phyloP scores from a whole-genome alignment of 2,888 invertebrate genomes.

The Heliconius sara region DNA sequence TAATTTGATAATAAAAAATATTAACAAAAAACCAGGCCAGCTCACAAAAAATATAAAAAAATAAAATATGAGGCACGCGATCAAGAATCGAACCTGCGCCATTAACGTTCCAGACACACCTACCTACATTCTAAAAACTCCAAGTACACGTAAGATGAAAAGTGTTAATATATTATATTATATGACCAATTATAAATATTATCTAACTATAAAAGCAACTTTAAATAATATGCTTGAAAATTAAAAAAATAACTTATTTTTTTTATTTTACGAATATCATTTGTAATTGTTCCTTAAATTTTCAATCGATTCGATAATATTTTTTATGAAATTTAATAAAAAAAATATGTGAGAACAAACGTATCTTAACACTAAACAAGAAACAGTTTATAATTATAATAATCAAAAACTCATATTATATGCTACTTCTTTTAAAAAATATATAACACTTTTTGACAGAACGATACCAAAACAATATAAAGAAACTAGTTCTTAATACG shows the following conservation, averaged over 20 bases:
- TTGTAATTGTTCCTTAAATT: neutral
- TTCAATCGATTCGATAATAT: neutral
- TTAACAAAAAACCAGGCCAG: slow-evolving; percentile 39
- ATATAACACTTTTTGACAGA: slow-evolving; percentile 19
- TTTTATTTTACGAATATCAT: neutral
- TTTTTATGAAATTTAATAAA: neutral
- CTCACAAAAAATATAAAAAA: slow-evolving; percentile 51
- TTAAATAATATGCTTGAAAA: neutral
- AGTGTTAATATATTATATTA: slow-evolving; percentile 4
- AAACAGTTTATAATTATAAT: neutral
- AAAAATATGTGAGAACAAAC: neutral
- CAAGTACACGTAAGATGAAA: slow-evolving; percentile 53
- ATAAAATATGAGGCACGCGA: slow-evolving; percentile 74
- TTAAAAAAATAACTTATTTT: neutral
- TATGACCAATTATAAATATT: neutral
- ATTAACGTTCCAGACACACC: slow-evolving; percentile 73
- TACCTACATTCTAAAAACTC: slow-evolving; percentile 67
- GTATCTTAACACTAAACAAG: neutral
- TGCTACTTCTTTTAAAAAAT: neutral
- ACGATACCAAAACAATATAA: slow-evolving; percentile 30
- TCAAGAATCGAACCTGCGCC: slow-evolving; percentile 71
- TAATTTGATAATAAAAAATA: slow-evolving; percentile 49
- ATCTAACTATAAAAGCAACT: neutral
- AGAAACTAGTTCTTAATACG: slow-evolving; percentile 30
- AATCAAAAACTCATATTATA: neutral